Evolutionary conservation across 1,140 invertebrate genomes (phyloP).

Genomic region (Coenobita brevimanus): DNA sequence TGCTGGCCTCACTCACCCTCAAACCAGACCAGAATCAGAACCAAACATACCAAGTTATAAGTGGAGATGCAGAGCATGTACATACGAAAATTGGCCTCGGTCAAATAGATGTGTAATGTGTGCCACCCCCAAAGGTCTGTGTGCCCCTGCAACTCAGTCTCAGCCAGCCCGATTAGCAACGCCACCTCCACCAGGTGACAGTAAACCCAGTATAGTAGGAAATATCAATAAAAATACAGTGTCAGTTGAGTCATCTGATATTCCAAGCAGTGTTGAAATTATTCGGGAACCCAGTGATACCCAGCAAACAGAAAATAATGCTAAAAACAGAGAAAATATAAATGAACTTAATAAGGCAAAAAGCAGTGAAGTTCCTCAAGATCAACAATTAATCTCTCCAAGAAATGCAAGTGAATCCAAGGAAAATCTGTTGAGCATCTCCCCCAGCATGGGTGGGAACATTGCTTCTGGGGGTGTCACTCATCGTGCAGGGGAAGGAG

Average conservation of each 20-base stretch:
- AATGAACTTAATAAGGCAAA: conserved; percentile 65
- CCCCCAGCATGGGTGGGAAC: conserved; percentile 24
- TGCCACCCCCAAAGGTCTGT: conserved; percentile 66
- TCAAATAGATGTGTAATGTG: conserved; percentile 74
- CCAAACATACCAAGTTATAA: conserved; percentile 71
- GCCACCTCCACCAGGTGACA: conserved; percentile 59
- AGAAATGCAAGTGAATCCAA: conserved; percentile 52
- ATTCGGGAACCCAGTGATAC: conserved; percentile 44
- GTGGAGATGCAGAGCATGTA: conserved; percentile 76
- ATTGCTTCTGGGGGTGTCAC: conserved; percentile 30
- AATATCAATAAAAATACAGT: conserved; percentile 43
- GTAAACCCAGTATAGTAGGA: conserved; percentile 15
- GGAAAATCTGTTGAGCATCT: conserved; percentile 35
- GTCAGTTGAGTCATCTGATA: conserved; percentile 41
- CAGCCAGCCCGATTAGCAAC: conserved; percentile 58
- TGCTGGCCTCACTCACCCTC: conserved; percentile 55
- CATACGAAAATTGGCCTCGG: conserved; percentile 77
- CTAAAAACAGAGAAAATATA: conserved; percentile 67
- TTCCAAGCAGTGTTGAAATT: conserved; percentile 49
- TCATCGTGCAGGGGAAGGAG: conserved; percentile 51
- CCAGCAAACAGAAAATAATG: conserved; percentile 52
- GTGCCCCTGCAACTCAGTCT: conserved; percentile 30
- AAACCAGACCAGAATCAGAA: conserved; percentile 34
- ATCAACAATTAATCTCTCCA: conserved; percentile 33
- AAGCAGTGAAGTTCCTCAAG: conserved; percentile 30